Evolutionary conservation across 2,888 invertebrate species (phyloP).

Genomic region (Noctua comes): DNA sequence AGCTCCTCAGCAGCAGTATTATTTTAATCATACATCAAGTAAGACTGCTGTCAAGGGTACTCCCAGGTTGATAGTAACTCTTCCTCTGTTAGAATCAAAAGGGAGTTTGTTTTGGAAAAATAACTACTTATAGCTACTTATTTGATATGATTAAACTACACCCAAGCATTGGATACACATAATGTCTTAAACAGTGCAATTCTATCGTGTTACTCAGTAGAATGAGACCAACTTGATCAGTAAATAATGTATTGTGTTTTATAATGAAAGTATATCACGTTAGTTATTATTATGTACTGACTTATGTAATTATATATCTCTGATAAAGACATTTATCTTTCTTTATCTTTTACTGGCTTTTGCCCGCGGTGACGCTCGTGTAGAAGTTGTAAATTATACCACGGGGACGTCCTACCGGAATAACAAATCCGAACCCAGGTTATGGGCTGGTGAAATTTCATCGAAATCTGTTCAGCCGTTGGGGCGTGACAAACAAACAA

Average conservation of each 20-base stretch:
- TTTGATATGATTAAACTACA: constrained; percentile 1
- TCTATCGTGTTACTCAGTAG: constrained; percentile 1
- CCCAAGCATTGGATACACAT: background rate
- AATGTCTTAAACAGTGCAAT: background rate
- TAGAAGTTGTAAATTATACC: background rate
- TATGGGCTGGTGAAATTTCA: background rate
- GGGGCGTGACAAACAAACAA: background rate
- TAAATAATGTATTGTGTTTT: background rate
- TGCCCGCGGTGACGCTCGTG: background rate
- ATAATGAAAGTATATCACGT: background rate
- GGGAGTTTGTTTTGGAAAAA: background rate
- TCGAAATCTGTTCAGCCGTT: background rate
- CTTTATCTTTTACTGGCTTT: background rate
- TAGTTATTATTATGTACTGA: background rate
- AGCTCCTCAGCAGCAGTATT: background rate
- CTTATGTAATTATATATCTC: constrained; percentile 6
- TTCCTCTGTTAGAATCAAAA: background rate
- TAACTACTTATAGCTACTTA: background rate
- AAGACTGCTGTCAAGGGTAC: background rate
- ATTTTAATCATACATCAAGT: background rate
- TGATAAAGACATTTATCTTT: background rate
- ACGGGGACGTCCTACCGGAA: background rate
- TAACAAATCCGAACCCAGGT: background rate
- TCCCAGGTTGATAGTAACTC: background rate
- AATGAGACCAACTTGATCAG: constrained; percentile 21